Evolutionary conservation across 1,140 invertebrate genomes (phyloP).

Genomic region (Acyrthosiphon pisum): DNA sequence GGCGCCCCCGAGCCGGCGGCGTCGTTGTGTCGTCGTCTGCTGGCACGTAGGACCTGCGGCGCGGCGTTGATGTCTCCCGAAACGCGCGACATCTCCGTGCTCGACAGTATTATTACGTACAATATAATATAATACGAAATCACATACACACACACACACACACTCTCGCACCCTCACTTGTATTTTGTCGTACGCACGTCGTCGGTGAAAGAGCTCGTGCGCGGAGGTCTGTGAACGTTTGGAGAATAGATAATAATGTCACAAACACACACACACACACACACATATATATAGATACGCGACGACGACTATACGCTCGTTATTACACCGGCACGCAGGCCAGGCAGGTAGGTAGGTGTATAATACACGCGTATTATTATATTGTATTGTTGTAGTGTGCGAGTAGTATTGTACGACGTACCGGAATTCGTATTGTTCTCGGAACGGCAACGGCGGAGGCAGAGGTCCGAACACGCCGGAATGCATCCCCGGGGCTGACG

Average conservation of each 20-base stretch:
- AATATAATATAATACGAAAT: not conserved
- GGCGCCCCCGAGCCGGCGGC: not conserved
- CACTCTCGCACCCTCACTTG: not conserved
- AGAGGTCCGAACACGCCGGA: conserved; percentile 33
- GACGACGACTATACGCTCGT: not conserved
- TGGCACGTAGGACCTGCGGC: not conserved
- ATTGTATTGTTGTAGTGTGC: too few species aligned
- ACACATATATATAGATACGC: not conserved
- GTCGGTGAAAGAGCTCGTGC: not conserved
- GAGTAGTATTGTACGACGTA: not conserved
- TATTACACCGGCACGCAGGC: not conserved
- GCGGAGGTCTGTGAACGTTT: conserved; percentile 34
- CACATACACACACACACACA: not conserved
- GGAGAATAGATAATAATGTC: conserved; percentile 47
- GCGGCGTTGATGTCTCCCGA: not conserved
- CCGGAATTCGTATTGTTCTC: conserved; percentile 56
- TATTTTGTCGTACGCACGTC: not conserved
- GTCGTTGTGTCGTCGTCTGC: not conserved
- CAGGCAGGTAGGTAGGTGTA: not conserved
- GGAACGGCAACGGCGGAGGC: too few species aligned
- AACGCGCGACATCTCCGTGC: not conserved
- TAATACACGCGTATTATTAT: too few species aligned
- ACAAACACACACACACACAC: not conserved
- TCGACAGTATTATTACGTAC: not conserved
- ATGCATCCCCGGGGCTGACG: conserved; percentile 32